Conservation (phyloP, 2,888 invertebrate genomes). For the Caenorhabditis zanzibari region DNA sequence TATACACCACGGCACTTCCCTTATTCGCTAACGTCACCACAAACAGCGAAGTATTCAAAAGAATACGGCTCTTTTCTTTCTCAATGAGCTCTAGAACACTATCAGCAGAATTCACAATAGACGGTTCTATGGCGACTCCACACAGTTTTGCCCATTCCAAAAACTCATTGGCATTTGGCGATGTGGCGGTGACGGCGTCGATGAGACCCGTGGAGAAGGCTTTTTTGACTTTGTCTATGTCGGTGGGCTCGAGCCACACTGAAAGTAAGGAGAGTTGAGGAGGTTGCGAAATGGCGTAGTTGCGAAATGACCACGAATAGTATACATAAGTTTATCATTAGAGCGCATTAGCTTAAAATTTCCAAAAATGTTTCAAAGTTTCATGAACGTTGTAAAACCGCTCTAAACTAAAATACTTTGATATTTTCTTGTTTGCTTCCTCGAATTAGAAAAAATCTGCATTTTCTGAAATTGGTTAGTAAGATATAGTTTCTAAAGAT, state of each 20-base stretch:
- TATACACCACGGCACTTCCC: slow-evolving; percentile 65
- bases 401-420: too few relatives aligned
- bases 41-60: slow-evolving; percentile 62
- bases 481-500: too few relatives aligned
- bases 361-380: too few relatives aligned
- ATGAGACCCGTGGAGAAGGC: slow-evolving; percentile 79
- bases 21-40: slow-evolving; percentile 69
- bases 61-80: slow-evolving; percentile 31
- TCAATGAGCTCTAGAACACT: slow-evolving; percentile 51
- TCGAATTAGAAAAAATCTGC: too few relatives aligned
- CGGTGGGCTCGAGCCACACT: slow-evolving; percentile 85
- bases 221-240: slow-evolving; percentile 84
- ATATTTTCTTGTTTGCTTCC: too few relatives aligned
- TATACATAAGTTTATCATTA: not conserved
- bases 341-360: not conserved
- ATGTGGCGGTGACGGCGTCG: slow-evolving; percentile 65
- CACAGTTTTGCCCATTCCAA: slow-evolving; percentile 59
- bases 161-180: slow-evolving; percentile 77
- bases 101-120: slow-evolving; percentile 33
- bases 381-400: too few relatives aligned
- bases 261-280: slow-evolving; percentile 33
- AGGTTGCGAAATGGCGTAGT: too few relatives aligned
- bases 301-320: too few relatives aligned
- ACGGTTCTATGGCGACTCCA: slow-evolving; percentile 33
- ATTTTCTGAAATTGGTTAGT: too few relatives aligned